Percentiles rank a stretch among this genome's conserved stretches.
These are phyloP conservation scores for Alca torda DNA, from an alignment of 2,797 vertebrate genomes.

Conservation along the genomic window DNA sequence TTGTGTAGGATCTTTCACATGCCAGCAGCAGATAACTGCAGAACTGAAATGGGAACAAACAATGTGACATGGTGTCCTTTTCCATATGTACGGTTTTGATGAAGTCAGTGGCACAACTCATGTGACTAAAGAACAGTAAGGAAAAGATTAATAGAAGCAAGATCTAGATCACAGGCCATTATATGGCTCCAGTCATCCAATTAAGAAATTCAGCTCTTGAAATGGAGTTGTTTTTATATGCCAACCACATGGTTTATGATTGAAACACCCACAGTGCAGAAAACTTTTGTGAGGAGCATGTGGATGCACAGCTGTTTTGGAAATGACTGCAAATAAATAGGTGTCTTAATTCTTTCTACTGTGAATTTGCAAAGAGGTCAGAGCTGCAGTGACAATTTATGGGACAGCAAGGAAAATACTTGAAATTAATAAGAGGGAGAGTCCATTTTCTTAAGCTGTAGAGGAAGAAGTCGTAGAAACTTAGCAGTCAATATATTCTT, in stretches of 20 bases:
- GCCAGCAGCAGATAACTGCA: neutral
- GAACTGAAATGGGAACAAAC: neutral
- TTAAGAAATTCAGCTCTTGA: neutral
- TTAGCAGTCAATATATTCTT: constrained; percentile 54
- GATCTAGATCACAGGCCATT: neutral
- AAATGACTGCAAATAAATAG: constrained; percentile 1
- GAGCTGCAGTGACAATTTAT: constrained; percentile 6
- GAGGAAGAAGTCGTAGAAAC: constrained; percentile 26
- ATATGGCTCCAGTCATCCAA: neutral
- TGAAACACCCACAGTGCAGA: constrained; percentile 1
- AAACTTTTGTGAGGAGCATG: constrained; percentile 9
- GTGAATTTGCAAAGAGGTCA: neutral
- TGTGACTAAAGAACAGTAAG: neutral
- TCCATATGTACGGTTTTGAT: neutral
- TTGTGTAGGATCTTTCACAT: neutral
- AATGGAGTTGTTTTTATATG: neutral
- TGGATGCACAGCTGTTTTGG: constrained; percentile 19
- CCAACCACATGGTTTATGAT: neutral
- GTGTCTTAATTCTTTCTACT: constrained; percentile 13
- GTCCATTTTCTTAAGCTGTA: neutral
- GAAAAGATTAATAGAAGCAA: neutral
- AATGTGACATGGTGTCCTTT: neutral
- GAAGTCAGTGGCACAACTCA: neutral
- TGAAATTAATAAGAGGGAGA: neutral
- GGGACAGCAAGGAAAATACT: neutral